phyloP scores from a whole-genome alignment of 2,113 vertebrate species.

The Callospermophilus lateralis region DNA sequence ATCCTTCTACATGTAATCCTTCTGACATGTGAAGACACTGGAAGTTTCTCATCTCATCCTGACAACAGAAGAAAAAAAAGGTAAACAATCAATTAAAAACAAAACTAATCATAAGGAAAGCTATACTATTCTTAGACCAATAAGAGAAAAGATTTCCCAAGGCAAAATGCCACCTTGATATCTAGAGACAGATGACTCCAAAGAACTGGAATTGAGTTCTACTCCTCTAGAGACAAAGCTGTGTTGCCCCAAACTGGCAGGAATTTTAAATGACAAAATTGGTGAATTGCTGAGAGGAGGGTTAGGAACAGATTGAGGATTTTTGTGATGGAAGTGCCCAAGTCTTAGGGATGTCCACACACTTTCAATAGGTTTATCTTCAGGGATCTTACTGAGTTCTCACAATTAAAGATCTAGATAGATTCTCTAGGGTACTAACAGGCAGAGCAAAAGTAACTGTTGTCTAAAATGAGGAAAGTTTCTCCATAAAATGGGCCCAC shows the following conservation, averaged over 20 bases:
- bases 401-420: background rate
- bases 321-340: background rate
- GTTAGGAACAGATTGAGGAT: no score
- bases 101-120: no score
- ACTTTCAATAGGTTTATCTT: background rate
- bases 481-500: background rate
- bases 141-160: background rate
- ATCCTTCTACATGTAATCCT: background rate
- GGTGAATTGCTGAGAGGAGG: background rate
- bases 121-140: background rate
- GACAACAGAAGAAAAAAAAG: background rate
- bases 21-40: background rate
- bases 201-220: background rate
- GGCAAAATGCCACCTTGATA: no score
- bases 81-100: background rate
- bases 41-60: background rate
- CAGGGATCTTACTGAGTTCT: background rate
- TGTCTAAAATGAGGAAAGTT: background rate
- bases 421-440: background rate
- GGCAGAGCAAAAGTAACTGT: background rate
- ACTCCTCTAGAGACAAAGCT: background rate
- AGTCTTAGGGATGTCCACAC: background rate
- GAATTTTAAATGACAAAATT: background rate
- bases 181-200: background rate
- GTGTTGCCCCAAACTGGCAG: background rate